Evolutionary conservation across 1,140 invertebrate genomes (phyloP), one percentile per base, ranked within the genome.

Genomic region (Lepidurus arcticus): DNA sequence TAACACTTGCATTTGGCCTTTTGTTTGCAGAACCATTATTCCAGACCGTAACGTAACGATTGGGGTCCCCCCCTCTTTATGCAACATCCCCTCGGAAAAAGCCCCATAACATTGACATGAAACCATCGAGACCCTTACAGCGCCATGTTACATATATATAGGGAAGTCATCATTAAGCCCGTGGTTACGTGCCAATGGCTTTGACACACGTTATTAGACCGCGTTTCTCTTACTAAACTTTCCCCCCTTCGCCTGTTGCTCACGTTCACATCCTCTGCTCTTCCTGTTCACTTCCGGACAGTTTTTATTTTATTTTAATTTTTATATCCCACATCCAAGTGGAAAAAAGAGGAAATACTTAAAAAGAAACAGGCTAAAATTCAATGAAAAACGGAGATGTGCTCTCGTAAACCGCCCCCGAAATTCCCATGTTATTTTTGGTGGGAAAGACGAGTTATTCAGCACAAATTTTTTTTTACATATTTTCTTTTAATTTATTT

Each of bases 211-310:
- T 34, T 34, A 34, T 65, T 65, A 13, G 21, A 65, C 7, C 21
- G 16, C 21, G 16, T 65, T 65, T 65, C 21, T 65, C 53, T 65
- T 13, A n/a, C 21, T 65, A 7, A 13, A 65, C 53, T 7, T 21
- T 65, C 53, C 53, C 13, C 53, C 16, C 21, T 13, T 13, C 53
- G 53, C 16, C 53, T 65, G 34, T 34, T 34, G 34, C 53, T n/a
- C 53, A 21, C 53, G 53, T 65, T n/a, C 53, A 65, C 53, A 65
- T 65, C 53, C 53, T 34, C 34, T 34, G 2, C 34, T 34, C 34
- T 65, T 65, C 53, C 53, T 65, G 53, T 65, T 21, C 53, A 65
- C 21, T 65, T 65, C 53, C 53, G 53, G 53, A 65, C n/a, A 65
- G 16, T 65, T 65, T 65, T 65, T 13, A 65, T 7, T 65, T 65